A percentile compares a stretch with the other conserved stretches of the same genome.
phyloP scores from a whole-genome alignment of 2,888 invertebrate species.

The Neoascia interrupta region DNA sequence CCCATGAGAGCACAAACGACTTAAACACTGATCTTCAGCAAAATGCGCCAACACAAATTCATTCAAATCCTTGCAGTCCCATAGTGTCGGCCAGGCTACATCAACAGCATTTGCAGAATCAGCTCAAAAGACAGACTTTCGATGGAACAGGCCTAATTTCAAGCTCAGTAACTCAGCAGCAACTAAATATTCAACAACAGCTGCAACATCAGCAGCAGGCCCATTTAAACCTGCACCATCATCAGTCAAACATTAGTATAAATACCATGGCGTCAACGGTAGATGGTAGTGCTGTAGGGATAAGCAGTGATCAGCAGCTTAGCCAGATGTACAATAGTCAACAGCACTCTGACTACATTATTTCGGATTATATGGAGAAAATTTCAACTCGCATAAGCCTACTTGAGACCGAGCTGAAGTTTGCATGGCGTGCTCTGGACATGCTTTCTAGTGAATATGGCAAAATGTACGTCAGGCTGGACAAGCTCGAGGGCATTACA shows the following conservation, averaged over 20 bases:
- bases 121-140: slow-evolving; percentile 26
- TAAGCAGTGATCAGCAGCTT: slow-evolving; percentile 75
- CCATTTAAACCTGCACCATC: slow-evolving; percentile 40
- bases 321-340: slow-evolving; percentile 79
- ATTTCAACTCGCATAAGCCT: slow-evolving; percentile 92
- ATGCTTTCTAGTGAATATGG: slow-evolving; percentile 94
- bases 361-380: slow-evolving; percentile 94
- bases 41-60: slow-evolving; percentile 70
- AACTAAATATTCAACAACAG: slow-evolving; percentile 55
- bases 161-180: slow-evolving; percentile 44
- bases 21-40: slow-evolving; percentile 43
- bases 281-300: not conserved
- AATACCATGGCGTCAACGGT: slow-evolving; percentile 31
- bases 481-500: slow-evolving; percentile 91
- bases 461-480: slow-evolving; percentile 95
- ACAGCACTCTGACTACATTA: slow-evolving; percentile 86
- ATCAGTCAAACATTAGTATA: slow-evolving; percentile 55
- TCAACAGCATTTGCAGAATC: slow-evolving; percentile 54
- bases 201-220: slow-evolving; percentile 53
- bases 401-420: slow-evolving; percentile 93
- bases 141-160: slow-evolving; percentile 9
- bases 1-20: slow-evolving; percentile 43
- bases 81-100: slow-evolving; percentile 35
- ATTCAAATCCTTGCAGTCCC: slow-evolving; percentile 70
- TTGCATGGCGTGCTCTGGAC: slow-evolving; percentile 95